Evolutionary conservation across 1,140 invertebrate genomes (phyloP).

Genomic region (Zeugodacus cucurbitae): DNA sequence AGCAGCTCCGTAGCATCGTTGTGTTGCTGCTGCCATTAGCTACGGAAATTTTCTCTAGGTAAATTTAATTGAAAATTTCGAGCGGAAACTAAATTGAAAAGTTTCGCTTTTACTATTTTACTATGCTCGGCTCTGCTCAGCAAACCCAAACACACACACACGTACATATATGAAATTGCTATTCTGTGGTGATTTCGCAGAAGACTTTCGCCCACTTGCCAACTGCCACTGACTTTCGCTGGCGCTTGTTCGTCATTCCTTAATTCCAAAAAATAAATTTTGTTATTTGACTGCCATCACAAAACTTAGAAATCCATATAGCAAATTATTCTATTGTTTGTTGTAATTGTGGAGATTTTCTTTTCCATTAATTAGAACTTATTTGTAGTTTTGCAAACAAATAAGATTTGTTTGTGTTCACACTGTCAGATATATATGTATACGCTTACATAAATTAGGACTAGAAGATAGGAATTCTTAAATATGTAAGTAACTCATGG

Average conservation of each 20-base stretch:
- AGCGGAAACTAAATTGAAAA: constrained; percentile 6
- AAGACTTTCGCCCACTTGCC: background rate
- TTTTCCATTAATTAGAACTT: constrained; percentile 1
- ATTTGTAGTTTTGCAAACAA: background rate
- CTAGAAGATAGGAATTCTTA: too few species aligned
- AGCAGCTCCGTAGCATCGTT: background rate
- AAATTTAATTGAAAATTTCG: constrained; percentile 22
- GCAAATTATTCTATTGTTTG: background rate
- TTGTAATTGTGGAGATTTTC: background rate
- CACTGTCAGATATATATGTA: too few species aligned
- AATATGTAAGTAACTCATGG: too few species aligned
- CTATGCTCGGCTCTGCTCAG: too few species aligned
- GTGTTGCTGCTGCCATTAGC: background rate
- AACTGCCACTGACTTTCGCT: background rate
- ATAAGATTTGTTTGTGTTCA: background rate
- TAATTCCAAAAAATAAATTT: background rate
- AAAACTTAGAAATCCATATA: background rate
- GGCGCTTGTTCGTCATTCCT: background rate
- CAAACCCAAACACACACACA: background rate
- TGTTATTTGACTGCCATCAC: background rate
- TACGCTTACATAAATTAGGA: too few species aligned
- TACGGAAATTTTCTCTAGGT: background rate
- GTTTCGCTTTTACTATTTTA: background rate
- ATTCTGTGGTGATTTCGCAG: background rate
- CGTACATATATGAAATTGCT: background rate